Evolutionary conservation across 64 coral and sea anemone species (phyloP), one percentile per base, ranked within the genome.

Genomic region (Montipora cactus): DNA sequence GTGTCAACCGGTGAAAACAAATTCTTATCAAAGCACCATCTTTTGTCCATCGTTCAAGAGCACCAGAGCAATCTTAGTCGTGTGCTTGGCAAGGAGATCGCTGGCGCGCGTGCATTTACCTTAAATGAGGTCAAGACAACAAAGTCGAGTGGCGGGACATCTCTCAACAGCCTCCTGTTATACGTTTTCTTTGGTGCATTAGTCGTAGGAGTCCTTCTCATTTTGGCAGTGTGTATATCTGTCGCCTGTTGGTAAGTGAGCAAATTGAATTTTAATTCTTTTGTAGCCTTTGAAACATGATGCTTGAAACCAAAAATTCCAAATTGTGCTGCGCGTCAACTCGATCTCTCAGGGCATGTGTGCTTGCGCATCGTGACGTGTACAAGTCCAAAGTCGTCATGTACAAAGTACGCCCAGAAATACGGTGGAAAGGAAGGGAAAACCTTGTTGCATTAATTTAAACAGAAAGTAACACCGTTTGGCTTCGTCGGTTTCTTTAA

Each of bases 141-240:
- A 5, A 45, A 72, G 47, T 72, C 66, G 19, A 8, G 0, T 22
- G 47, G 8, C 7, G 68, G 68, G 14, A 71, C 64, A 7, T 86
- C 82, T 0, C 28, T 59, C 18, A 86, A 86, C 47, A 72, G 15
- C 3, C 70, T 9, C 9, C 4, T 86, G 19, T 22, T 86, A 16
- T 86, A 86, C 47, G 5, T 69, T 4, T 86, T 71, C 66, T 72
- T 86, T 71, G 82, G 14, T 5, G 82, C 44, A 14, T 71, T n/a
- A n/a, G n/a, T 86, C n/a, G 45, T 0, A 14, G 64, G 82, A 19
- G 82, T 15, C 7, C 5, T 86, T 44, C 45, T 86, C 2, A 1
- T 86, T 51, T n/a, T 51, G 18, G 82, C 16, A 23, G 3, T 70
- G 15, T 86, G 82, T 20, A 22, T 86, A 12, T 47, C 16, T 49